These are phyloP conservation scores for Caenorhabditis imperialis DNA, from an alignment of 2,888 invertebrate genomes.

Conservation along the genomic window DNA sequence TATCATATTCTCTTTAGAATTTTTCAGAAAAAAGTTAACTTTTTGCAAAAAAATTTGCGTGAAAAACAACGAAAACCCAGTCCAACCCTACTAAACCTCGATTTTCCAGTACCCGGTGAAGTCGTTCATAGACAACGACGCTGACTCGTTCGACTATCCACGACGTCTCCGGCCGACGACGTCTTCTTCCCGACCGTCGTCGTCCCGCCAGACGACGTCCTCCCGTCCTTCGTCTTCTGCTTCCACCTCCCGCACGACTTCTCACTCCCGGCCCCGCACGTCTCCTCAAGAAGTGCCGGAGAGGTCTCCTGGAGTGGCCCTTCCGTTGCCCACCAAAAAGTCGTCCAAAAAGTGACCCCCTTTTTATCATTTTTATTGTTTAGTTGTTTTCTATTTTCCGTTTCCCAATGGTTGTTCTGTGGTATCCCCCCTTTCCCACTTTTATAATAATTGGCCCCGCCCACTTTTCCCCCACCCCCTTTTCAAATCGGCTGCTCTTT, in stretches of 20 bases:
- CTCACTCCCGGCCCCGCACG: constrained; percentile 25
- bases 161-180: constrained; percentile 17
- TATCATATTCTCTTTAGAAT: too few relatives aligned
- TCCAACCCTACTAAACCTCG: neutral
- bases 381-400: neutral
- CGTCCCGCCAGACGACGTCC: constrained; percentile 4
- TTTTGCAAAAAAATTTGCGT: too few relatives aligned
- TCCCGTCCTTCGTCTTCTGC: constrained; percentile 29
- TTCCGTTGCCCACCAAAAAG: neutral
- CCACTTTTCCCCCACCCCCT: too few relatives aligned
- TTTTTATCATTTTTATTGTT: too few relatives aligned
- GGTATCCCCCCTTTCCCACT: too few relatives aligned
- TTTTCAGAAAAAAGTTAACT: too few relatives aligned
- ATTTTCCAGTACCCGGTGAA: constrained; percentile 24
- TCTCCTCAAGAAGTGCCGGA: constrained; percentile 1
- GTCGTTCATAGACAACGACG: constrained; percentile 18
- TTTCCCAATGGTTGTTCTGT: too few relatives aligned
- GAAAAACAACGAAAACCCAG: too few relatives aligned
- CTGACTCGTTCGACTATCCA: constrained; percentile 20
- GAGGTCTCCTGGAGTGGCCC: too few relatives aligned
- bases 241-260: constrained; percentile 2
- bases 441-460: too few relatives aligned
- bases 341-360: too few relatives aligned
- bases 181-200: constrained; percentile 21
- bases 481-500: too few relatives aligned